A percentile compares a stretch with the other conserved stretches of the same genome.
phyloP scores from a whole-genome alignment of 92 coral and sea anemone species.

The Chrysogorgia sp. region DNA sequence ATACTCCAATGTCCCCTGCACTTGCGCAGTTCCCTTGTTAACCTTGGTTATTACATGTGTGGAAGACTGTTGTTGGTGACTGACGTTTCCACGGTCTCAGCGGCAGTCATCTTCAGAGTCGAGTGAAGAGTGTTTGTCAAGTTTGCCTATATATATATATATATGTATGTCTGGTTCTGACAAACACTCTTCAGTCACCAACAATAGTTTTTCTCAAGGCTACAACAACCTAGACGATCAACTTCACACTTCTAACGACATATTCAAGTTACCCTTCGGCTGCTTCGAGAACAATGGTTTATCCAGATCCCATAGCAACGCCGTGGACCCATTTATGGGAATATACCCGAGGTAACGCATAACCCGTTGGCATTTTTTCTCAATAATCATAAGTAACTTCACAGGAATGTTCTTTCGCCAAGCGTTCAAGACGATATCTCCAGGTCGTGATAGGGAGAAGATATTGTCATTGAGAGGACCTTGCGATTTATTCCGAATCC shows the following conservation, averaged over 20 bases:
- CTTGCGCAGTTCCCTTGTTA: too few species aligned
- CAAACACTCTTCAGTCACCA: too few species aligned
- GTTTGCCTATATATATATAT: too few species aligned
- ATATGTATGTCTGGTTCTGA: too few species aligned
- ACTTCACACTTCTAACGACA: background rate
- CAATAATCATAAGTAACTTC: constrained; percentile 13
- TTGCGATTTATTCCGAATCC: constrained; percentile 9
- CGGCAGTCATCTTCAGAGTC: too few species aligned
- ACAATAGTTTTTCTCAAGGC: too few species aligned
- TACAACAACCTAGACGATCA: too few species aligned
- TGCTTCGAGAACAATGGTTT: constrained; percentile 5
- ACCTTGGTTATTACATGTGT: too few species aligned
- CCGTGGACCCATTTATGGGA: constrained; percentile 7
- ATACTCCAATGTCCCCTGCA: too few species aligned
- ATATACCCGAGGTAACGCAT: constrained; percentile 21
- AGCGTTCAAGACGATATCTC: background rate
- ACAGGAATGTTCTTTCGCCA: constrained; percentile 25
- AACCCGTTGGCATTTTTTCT: constrained; percentile 13
- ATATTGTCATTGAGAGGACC: background rate
- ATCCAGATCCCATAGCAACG: background rate
- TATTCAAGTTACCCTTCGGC: constrained; percentile 8
- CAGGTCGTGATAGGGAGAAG: constrained; percentile 24
- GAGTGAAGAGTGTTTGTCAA: too few species aligned
- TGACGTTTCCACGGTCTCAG: too few species aligned
- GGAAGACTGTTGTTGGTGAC: too few species aligned